phyloP scores from a whole-genome alignment of 92 coral and sea anemone genomes.

The Phenganax stokvisi region DNA sequence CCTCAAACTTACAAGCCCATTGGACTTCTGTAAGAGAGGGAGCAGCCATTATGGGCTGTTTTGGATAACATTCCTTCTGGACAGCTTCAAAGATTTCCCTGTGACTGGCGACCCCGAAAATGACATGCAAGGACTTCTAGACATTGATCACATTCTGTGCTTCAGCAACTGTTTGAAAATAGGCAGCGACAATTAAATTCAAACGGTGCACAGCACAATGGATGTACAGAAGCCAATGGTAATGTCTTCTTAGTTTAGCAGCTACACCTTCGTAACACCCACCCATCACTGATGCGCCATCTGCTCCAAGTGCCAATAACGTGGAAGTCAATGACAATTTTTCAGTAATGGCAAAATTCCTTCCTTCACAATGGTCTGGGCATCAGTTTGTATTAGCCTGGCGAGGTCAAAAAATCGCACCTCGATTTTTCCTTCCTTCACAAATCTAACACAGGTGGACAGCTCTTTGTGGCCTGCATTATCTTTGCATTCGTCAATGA shows the following conservation, averaged over 20 bases:
- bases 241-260: constrained; percentile 18
- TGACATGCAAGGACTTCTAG: constrained; percentile 1
- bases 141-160: constrained; percentile 12
- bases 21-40: constrained; percentile 29
- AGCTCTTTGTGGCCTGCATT: constrained; percentile 33
- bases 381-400: constrained; percentile 26
- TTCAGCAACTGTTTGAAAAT: constrained; percentile 7
- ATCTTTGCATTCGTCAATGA: constrained; percentile 32
- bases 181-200: constrained; percentile 14
- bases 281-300: constrained; percentile 23
- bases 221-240: not conserved
- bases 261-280: constrained; percentile 18
- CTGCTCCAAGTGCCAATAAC: constrained; percentile 29
- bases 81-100: constrained; percentile 29
- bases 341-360: constrained; percentile 26
- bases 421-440: not conserved
- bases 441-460: not conserved
- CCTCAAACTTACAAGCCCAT: constrained; percentile 24
- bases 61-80: not conserved
- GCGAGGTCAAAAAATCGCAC: constrained; percentile 21
- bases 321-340: not conserved
- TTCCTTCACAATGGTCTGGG: constrained; percentile 31
- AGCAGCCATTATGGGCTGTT: constrained; percentile 28
- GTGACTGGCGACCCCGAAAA: constrained; percentile 4
- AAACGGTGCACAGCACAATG: constrained; percentile 22